These are phyloP conservation scores for Noturus placidus DNA, from an alignment of 2,113 vertebrate species.

Conservation along the genomic window DNA sequence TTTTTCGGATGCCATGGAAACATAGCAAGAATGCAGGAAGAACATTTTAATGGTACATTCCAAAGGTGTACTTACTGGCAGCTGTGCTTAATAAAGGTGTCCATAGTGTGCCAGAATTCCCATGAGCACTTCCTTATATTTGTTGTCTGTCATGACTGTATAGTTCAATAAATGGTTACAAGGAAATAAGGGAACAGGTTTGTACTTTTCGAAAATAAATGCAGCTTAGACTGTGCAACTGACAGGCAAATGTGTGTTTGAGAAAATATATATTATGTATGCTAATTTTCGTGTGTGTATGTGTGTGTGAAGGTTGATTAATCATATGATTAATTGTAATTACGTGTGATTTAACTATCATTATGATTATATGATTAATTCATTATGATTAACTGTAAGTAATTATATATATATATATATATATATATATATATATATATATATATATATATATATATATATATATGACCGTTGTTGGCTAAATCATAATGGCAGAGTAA, in stretches of 20 bases:
- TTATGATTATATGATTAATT: too few relatives aligned
- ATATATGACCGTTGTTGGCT: neutral
- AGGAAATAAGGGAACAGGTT: neutral
- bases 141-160: neutral
- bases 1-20: neutral
- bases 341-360: too few relatives aligned
- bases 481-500: neutral
- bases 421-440: too few relatives aligned
- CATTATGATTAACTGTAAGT: too few relatives aligned
- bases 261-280: conserved; percentile 40
- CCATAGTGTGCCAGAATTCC: neutral
- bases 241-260: conserved; percentile 45
- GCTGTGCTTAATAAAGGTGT: neutral
- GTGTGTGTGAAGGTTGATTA: neutral
- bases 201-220: neutral
- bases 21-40: conserved; percentile 4
- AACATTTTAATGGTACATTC: neutral
- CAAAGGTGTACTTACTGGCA: neutral
- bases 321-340: neutral
- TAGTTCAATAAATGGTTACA: neutral
- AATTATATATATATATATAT: too few relatives aligned
- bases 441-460: too few relatives aligned
- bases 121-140: neutral
- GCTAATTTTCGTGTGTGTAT: neutral
- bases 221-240: conserved; percentile 28